Evolutionary conservation across 2,797 vertebrate species (phyloP), one percentile per base, ranked within the genome.

Genomic region (Buphagus erythrorhynchus): DNA sequence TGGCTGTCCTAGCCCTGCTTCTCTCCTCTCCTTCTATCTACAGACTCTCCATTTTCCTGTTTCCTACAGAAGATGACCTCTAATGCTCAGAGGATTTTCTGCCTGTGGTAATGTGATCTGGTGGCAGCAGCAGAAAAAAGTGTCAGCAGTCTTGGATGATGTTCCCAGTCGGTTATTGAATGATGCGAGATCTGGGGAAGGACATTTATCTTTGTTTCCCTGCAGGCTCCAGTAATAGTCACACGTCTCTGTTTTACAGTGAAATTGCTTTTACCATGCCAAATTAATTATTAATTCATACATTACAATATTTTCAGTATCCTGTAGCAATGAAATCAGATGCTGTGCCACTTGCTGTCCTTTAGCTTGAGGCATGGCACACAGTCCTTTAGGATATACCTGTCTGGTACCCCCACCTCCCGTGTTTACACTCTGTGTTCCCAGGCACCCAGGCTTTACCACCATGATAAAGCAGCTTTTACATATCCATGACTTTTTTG

Each of bases 281-380:
- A 63, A 65, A 77, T 94, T 33, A 93, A 89, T 91, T 83, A 91
- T 82, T 96, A 74, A 93, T 80, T n/a, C 19, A 58, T 35, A 82
- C 33, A 52, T 84, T 88, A 66, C 52, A 92, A 45, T 89, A 61
- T 93, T 95, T 93, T 89, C 80, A 71, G 63, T 85, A 21, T 81
- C 38, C 48, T 73, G 16, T 75, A 73, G 61, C 77, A 82, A 16
- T 77, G 52, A 86, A 93, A 93, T 69, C 54, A 76, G 80, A 77
- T 42, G 45, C 46, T 66, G 33, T 88, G 80, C 58, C 33, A 13
- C 71, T 73, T 6, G 1, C 46, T 76, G 73, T 67, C 51, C 67
- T 85, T 66, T 83, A 54, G 67, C 36, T 63, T 67, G 81, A 59
- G 43, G 45, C 18, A 11, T n/a, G 33, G 24, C 28, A 3, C 22